Evolutionary conservation across 2,888 invertebrate species (phyloP).

Genomic region (Leucophenga montana): DNA sequence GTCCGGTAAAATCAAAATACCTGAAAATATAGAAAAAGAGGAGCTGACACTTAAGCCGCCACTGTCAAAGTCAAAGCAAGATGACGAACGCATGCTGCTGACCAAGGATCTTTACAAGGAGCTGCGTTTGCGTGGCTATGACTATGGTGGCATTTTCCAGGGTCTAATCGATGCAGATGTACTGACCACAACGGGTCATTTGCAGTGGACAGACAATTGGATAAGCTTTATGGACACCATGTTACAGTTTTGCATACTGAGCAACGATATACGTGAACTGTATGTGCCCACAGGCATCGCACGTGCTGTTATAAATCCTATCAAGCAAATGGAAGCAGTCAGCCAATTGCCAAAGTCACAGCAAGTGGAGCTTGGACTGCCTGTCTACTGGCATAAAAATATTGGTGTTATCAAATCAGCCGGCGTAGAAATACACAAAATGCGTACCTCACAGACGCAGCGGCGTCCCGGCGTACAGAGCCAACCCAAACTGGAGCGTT

Average conservation of each 20-base stretch:
- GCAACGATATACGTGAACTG: conserved; percentile 83
- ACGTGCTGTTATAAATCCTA: conserved; percentile 86
- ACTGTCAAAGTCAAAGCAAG: conserved; percentile 72
- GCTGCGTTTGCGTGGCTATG: conserved; percentile 88
- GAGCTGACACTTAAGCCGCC: conserved; percentile 76
- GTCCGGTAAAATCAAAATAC: conserved; percentile 82
- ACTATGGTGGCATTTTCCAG: conserved; percentile 86
- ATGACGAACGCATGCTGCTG: conserved; percentile 68
- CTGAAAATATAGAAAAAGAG: conserved; percentile 78
- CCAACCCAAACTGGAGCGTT: conserved; percentile 87
- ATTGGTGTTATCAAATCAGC: conserved; percentile 84
- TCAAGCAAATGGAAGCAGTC: conserved; percentile 76
- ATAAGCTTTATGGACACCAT: conserved; percentile 96
- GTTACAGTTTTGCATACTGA: conserved; percentile 92
- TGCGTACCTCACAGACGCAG: conserved; percentile 92
- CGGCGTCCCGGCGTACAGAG: conserved; percentile 84
- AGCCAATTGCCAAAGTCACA: conserved; percentile 61
- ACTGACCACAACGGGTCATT: conserved; percentile 80
- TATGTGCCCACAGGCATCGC: conserved; percentile 91
- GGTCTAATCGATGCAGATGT: conserved; percentile 85
- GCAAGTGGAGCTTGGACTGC: conserved; percentile 70
- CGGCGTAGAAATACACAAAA: conserved; percentile 89
- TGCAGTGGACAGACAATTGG: conserved; percentile 94
- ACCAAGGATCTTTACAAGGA: conserved; percentile 89
- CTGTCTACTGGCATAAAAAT: conserved; percentile 81